phyloP scores from a whole-genome alignment of 2,888 invertebrate species.

The Pyrrhia umbra region DNA sequence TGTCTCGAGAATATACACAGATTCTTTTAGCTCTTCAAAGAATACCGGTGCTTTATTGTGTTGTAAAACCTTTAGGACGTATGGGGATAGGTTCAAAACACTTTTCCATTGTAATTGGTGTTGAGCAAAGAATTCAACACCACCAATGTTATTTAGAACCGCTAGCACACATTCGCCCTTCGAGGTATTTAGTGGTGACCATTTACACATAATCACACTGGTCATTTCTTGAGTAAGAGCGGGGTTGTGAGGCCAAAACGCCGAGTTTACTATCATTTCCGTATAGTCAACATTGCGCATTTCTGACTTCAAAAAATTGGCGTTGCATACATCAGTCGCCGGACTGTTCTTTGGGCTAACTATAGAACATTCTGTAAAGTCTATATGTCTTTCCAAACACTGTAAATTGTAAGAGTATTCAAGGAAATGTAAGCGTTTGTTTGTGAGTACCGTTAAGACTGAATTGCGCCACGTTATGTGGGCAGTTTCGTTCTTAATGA shows the following conservation, averaged over 20 bases:
- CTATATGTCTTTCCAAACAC: conserved; percentile 77
- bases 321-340: conserved; percentile 69
- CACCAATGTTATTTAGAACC: conserved; percentile 80
- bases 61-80: conserved; percentile 62
- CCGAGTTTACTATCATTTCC: conserved; percentile 78
- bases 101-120: conserved; percentile 67
- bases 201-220: conserved; percentile 69
- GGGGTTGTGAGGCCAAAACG: conserved; percentile 80
- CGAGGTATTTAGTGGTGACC: conserved; percentile 76
- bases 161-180: conserved; percentile 73
- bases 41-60: conserved; percentile 51
- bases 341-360: conserved; percentile 73
- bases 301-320: conserved; percentile 64
- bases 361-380: conserved; percentile 72
- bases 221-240: conserved; percentile 75
- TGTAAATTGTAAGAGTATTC: conserved; percentile 74
- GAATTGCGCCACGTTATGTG: conserved; percentile 74
- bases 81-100: conserved; percentile 71
- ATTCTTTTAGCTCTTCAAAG: conserved; percentile 70
- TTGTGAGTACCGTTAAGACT: conserved; percentile 71
- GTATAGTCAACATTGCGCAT: conserved; percentile 75
- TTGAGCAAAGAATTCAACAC: conserved; percentile 73
- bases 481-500: conserved; percentile 74
- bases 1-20: conserved; percentile 71
- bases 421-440: conserved; percentile 76